These are phyloP conservation scores for Lingula anatina DNA, from an alignment of 2,888 invertebrate species.

Conservation along the genomic window DNA sequence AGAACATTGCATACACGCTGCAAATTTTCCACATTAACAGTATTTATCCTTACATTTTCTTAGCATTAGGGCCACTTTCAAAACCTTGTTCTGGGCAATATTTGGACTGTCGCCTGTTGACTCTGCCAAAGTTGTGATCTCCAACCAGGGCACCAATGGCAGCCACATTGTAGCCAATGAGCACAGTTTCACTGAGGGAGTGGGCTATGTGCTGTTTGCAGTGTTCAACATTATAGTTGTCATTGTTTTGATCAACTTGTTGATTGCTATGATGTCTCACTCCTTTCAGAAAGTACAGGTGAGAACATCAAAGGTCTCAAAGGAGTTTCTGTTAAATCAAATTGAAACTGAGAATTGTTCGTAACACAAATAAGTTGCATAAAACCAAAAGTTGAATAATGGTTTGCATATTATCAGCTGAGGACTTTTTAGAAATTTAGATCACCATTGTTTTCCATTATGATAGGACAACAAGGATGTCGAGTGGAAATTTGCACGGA, in stretches of 20 bases:
- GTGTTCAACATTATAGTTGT: conserved; percentile 14
- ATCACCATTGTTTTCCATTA: too few relatives aligned
- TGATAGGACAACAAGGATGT: conserved; percentile 11
- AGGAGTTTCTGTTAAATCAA: too few relatives aligned
- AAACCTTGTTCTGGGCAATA: conserved; percentile 67
- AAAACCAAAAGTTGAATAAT: too few relatives aligned
- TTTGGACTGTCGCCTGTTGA: conserved; percentile 66
- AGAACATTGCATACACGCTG: too few relatives aligned
- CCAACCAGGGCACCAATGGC: conserved; percentile 2
- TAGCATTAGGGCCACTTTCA: too few relatives aligned
- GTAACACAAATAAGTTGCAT: too few relatives aligned
- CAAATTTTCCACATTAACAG: too few relatives aligned
- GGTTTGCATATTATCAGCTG: too few relatives aligned
- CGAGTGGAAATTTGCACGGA: conserved; percentile 18
- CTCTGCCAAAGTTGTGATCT: conserved; percentile 63
- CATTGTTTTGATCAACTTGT: conserved; percentile 22
- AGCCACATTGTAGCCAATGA: conserved; percentile 5
- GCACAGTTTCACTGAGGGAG: conserved; percentile 13
- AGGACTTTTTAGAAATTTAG: too few relatives aligned
- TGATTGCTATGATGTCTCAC: conserved; percentile 27
- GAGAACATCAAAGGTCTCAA: too few relatives aligned
- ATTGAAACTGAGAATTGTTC: too few relatives aligned
- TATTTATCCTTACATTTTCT: too few relatives aligned
- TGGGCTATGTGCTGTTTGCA: conserved; percentile 13
- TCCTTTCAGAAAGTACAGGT: conserved; percentile 19